Percentiles rank a stretch among this genome's conserved stretches.
Evolutionary conservation across 2,113 vertebrate genomes (phyloP).

Genomic region (Sceloporus undulatus): DNA sequence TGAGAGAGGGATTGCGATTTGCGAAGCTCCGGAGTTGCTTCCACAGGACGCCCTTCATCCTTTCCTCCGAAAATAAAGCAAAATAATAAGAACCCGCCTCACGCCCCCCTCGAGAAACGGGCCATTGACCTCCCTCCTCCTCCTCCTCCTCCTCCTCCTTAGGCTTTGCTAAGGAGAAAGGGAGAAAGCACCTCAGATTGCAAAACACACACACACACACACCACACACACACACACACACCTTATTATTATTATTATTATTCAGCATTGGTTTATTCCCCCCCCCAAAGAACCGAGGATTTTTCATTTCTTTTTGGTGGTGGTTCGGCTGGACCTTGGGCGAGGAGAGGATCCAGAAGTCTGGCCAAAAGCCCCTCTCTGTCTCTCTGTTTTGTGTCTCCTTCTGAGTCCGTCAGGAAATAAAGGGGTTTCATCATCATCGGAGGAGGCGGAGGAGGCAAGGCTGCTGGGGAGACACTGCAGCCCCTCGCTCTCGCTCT

Average conservation of each 20-base stretch:
- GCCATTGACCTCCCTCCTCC: too few relatives aligned
- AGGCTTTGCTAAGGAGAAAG: constrained; percentile 34
- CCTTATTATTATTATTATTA: neutral
- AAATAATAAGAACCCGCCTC: neutral
- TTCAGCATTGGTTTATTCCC: neutral
- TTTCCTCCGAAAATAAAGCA: too few relatives aligned
- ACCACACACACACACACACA: neutral
- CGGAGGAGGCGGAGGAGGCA: constrained; percentile 71
- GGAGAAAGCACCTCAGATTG: constrained; percentile 38
- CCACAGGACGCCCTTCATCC: constrained; percentile 51
- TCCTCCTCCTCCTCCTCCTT: neutral
- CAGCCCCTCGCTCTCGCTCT: constrained; percentile 53
- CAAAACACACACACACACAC: neutral
- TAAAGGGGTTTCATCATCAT: constrained; percentile 78
- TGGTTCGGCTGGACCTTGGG: constrained; percentile 70
- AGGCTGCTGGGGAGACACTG: constrained; percentile 74
- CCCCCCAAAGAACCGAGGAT: neutral
- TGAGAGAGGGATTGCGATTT: constrained; percentile 64
- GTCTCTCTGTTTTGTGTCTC: neutral
- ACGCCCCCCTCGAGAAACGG: neutral
- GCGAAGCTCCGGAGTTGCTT: constrained; percentile 77
- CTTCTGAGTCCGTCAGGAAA: constrained; percentile 81
- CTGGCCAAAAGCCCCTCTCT: constrained; percentile 33
- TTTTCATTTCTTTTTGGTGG: constrained; percentile 68
- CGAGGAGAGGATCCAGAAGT: constrained; percentile 74